Conservation (phyloP, 2,797 vertebrate species). For the Denticeps clupeoides region DNA sequence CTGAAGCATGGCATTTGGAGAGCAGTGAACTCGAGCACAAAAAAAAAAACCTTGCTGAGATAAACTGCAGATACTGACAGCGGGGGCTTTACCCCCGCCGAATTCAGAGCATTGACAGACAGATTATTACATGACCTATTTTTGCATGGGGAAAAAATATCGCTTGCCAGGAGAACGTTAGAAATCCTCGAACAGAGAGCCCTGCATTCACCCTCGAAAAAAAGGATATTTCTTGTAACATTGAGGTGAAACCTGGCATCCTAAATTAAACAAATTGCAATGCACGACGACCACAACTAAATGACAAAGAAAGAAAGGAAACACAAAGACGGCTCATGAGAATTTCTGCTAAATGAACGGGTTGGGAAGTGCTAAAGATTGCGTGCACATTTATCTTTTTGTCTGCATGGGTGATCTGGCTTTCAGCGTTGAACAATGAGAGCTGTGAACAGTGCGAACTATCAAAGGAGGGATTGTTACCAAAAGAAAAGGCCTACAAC, state of each 20-base stretch:
- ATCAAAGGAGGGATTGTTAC: constrained; percentile 27
- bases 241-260: constrained; percentile 7
- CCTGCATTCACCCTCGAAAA: constrained; percentile 5
- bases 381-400: constrained; percentile 25
- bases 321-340: constrained; percentile 9
- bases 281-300: constrained; percentile 21
- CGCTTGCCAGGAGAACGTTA: constrained; percentile 19
- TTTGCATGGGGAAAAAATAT: constrained; percentile 20
- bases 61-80: constrained; percentile 11
- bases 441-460: no score
- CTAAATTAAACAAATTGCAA: constrained; percentile 20
- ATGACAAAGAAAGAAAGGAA: constrained; percentile 15
- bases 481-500: constrained; percentile 22
- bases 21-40: constrained; percentile 15
- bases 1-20: constrained; percentile 20
- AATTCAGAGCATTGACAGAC: constrained; percentile 13
- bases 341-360: constrained; percentile 23
- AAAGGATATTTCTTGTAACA: constrained; percentile 15
- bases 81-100: constrained; percentile 1
- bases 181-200: constrained; percentile 11
- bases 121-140: constrained; percentile 32
- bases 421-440: constrained; percentile 18
- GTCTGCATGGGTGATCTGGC: constrained; percentile 17
- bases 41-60: constrained; percentile 24
- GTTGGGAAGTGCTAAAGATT: constrained; percentile 21